Percentiles rank a stretch among this genome's conserved stretches.
Evolutionary conservation across 2,113 vertebrate species (phyloP).

Genomic region (Entosphenus tridentatus): DNA sequence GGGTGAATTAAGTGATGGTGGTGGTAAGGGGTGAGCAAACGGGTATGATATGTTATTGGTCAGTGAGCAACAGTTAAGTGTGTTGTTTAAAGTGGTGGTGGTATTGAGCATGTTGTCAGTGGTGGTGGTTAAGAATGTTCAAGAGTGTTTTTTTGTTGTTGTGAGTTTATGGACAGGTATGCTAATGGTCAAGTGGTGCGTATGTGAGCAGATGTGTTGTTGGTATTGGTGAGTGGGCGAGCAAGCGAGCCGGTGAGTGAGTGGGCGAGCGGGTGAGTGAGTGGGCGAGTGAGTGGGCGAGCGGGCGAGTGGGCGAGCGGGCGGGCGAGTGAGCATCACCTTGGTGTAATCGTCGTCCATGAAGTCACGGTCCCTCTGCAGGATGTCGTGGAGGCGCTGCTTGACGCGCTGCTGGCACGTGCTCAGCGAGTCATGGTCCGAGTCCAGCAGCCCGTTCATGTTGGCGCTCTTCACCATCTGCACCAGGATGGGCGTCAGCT

Average conservation of each 20-base stretch:
- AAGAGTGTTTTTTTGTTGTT: too few relatives aligned
- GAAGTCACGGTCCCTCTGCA: constrained; percentile 68
- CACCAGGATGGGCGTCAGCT: constrained; percentile 88
- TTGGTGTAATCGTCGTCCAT: constrained; percentile 51
- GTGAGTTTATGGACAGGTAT: too few relatives aligned
- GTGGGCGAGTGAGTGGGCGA: neutral
- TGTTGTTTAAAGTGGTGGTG: too few relatives aligned
- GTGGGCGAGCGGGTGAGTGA: neutral
- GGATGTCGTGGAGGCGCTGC: constrained; percentile 63
- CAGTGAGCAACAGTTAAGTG: too few relatives aligned
- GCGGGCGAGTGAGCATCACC: constrained; percentile 23
- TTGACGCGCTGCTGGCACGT: constrained; percentile 86
- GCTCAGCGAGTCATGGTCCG: constrained; percentile 71
- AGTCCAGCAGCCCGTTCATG: constrained; percentile 94
- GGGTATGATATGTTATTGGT: too few relatives aligned
- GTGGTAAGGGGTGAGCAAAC: too few relatives aligned
- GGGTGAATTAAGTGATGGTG: too few relatives aligned
- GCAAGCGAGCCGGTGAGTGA: neutral
- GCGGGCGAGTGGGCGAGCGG: neutral
- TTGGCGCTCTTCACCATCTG: constrained; percentile 99
- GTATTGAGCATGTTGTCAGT: too few relatives aligned
- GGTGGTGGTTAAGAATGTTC: too few relatives aligned
- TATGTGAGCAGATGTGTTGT: too few relatives aligned
- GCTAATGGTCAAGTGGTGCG: too few relatives aligned
- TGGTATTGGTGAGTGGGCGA: too few relatives aligned